Base-by-base conservation (phyloP, 1,140 invertebrate species). In the Bradysia coprophila region DNA sequence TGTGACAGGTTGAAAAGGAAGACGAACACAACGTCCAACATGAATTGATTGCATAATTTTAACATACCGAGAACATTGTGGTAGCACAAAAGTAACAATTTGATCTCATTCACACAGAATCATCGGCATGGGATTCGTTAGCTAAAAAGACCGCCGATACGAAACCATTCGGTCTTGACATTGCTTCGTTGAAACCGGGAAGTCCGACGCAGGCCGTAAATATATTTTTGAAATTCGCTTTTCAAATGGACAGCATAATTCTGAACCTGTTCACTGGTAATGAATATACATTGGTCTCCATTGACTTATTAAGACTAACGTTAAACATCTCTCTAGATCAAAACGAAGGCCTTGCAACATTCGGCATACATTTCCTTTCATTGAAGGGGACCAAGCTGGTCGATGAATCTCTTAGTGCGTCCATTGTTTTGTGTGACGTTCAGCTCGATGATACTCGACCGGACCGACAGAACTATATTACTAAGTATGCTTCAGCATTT, bases 401-500 rank as follows among this genome's bases (percentile, higher is more conserved):
- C 0, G 78, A 91, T 58, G 66, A 68, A 33, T 75, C 84, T 1
- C 60, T 92, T 43, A 72, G 71, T 21, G 76, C 78, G 1, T 78
- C 77, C 4, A 63, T 91, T 21, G 61, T 81, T 4, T 65, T 93
- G 0, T 74, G 80, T 46, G 79, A 91, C 61, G 83, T 79, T 47
- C 73, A 80, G 9, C 54, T 92, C 20, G 84, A 90, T 49, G 90
- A 94, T 56, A 81, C 71, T 3, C 60, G 88, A 18, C 63, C 64
- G 0, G 67, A 63, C 18, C 56, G 71, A 2, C 65, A 69, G 41
- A 68, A 67, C 32, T 69, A 70, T 52, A 65, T 76, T n/a, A 73
- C 66, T 8, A 66, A 68, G 63, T 66, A 42, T 57, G 0, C 51
- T 38, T n/a, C n/a, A n/a, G n/a, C n/a, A n/a, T n/a, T n/a, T n/a